A percentile compares a stretch with the other conserved stretches of the same genome.
Evolutionary conservation across 2,888 invertebrate species (phyloP).

Genomic region (Drosophila sordidula): DNA sequence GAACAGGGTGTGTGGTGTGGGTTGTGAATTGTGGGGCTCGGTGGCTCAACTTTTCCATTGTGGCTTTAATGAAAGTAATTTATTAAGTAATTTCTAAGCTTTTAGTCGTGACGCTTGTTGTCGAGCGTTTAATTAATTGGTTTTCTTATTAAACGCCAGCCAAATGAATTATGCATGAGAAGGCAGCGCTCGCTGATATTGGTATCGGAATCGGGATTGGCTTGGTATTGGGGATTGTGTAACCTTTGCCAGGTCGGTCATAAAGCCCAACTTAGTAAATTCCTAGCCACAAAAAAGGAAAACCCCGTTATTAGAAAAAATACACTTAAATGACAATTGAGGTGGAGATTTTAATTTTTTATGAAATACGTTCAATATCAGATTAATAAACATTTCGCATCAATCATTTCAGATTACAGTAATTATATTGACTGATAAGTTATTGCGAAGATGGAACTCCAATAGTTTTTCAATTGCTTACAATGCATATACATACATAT

Average conservation of each 20-base stretch:
- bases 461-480: not conserved
- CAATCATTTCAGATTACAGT: constrained; percentile 32
- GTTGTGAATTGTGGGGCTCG: constrained; percentile 9
- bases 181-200: constrained; percentile 28
- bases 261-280: constrained; percentile 9
- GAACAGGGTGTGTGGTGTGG: constrained; percentile 8
- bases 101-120: constrained; percentile 72
- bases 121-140: constrained; percentile 74
- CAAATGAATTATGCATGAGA: constrained; percentile 64
- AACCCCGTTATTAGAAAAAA: constrained; percentile 11
- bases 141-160: constrained; percentile 71
- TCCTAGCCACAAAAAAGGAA: constrained; percentile 5
- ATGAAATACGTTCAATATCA: constrained; percentile 42
- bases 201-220: constrained; percentile 9
- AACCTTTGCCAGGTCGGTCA: constrained; percentile 21
- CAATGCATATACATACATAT: not conserved
- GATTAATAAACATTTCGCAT: constrained; percentile 39
- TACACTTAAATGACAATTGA: constrained; percentile 1
- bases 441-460: not conserved
- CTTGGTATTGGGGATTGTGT: constrained; percentile 29
- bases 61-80: constrained; percentile 77
- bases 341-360: constrained; percentile 31
- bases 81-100: constrained; percentile 79
- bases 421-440: constrained; percentile 12
- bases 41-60: constrained; percentile 67